Base-by-base conservation (phyloP, 2,888 invertebrate genomes). In the Cosmopolites sordidus region DNA sequence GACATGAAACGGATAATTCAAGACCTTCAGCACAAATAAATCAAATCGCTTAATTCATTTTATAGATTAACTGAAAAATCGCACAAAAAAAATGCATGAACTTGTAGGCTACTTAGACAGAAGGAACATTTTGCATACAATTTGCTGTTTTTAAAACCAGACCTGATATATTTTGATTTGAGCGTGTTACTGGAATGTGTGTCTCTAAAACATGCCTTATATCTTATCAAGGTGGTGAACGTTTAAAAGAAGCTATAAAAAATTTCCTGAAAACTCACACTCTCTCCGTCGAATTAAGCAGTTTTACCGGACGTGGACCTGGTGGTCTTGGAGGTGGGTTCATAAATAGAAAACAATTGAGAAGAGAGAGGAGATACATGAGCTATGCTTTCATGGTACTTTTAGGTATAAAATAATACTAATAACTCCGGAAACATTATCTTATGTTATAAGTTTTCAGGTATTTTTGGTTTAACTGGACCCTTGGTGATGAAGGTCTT, bases 401-500 rank as follows among this genome's bases (percentile, higher is more conserved):
- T 15, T 57, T 73, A 48, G 72, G 72, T 58, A 52, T 46, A 4
- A n/a, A 33, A 12, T 33, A 6, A 33, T 33, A 33, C 12, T 6
- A 33, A 33, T 9, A 33, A 12, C 11, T 27, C 9, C 9, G 27
- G 5, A 33, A 12, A 12, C 12, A 6, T 33, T 33, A 9, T n/a
- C 3, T n/a, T 33, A 3, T 3, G 3, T 33, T 33, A 11, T 33
- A 12, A 5, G 4, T 30, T 73, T 38, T 54, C 71, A 51, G 72
- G 72, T 12, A 69, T 73, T 45, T 70, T 85, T 70, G 84, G 84
- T 62, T 79, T 86, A 55, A 83, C 84, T 40, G 84, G 83, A 58
- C 85, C 86, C 1, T 74, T 86, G 68, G 82, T 84, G 37, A 73
- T 86, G 65, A 86, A 86, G 73, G 83, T 83, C 17, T 73, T 86